Evolutionary conservation across 2,113 vertebrate genomes (phyloP).

Genomic region (Benitochromis conjunctus): DNA sequence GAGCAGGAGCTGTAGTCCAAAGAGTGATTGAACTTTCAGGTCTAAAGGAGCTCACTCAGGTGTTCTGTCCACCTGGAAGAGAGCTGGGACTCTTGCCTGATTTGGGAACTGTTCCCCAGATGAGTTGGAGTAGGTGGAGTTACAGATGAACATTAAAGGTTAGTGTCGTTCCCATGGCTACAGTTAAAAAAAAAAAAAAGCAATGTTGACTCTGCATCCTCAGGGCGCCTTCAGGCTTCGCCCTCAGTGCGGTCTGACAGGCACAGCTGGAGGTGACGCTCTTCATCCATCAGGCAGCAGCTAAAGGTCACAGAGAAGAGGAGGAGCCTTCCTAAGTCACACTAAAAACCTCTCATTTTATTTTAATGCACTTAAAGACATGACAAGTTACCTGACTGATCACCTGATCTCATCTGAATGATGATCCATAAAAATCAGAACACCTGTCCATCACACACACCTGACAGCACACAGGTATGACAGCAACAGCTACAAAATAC

Average conservation of each 20-base stretch:
- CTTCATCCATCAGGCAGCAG: neutral
- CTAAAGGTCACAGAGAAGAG: neutral
- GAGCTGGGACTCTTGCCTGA: neutral
- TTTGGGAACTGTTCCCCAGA: neutral
- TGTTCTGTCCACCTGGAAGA: neutral
- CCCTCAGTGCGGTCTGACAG: neutral
- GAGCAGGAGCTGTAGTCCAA: no score
- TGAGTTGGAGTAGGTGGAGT: neutral
- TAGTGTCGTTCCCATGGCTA: neutral
- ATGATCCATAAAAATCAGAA: neutral
- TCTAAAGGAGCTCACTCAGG: neutral
- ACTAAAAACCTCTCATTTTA: neutral
- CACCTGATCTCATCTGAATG: neutral
- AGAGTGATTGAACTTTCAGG: neutral
- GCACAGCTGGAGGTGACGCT: neutral
- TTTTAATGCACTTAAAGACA: neutral
- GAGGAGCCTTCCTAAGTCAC: neutral
- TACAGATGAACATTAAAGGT: neutral
- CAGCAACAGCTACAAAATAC: neutral
- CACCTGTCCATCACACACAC: neutral
- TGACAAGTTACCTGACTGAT: neutral
- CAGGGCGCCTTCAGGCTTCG: neutral
- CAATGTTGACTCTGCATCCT: neutral
- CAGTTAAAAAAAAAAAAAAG: neutral
- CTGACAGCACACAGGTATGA: neutral